Evolutionary conservation across 2,797 vertebrate genomes (phyloP).

Genomic region (Phoebastria nigripes): DNA sequence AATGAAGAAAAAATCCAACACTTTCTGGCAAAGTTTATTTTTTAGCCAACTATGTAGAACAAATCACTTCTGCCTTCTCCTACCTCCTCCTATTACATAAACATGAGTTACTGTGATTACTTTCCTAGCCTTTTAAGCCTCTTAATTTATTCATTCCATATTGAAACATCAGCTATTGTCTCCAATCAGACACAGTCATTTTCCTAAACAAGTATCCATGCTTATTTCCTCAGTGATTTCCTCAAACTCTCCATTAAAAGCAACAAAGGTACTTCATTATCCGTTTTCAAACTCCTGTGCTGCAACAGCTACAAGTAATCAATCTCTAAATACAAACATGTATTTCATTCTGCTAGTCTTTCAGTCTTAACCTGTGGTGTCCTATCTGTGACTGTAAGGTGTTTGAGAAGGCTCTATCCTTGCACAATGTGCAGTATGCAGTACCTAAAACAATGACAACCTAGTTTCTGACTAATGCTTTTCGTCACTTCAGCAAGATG

Average conservation of each 20-base stretch:
- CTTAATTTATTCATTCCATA: not conserved
- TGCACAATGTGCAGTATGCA: not conserved
- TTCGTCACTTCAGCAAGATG: not conserved
- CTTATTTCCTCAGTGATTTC: constrained; percentile 3
- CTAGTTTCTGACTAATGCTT: not conserved
- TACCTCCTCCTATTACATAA: not conserved
- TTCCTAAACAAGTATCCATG: not conserved
- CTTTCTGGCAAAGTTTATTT: not conserved
- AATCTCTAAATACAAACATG: not conserved
- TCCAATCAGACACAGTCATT: not conserved
- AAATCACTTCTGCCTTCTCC: not conserved
- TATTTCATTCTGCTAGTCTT: not conserved
- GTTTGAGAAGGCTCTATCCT: not conserved
- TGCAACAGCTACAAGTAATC: not conserved
- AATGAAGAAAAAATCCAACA: not conserved
- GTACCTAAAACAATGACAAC: not conserved
- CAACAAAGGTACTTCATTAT: not conserved
- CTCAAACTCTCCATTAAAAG: not conserved
- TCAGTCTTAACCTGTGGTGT: not conserved
- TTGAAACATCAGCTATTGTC: not conserved
- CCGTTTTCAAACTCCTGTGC: not conserved
- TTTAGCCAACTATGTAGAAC: not conserved
- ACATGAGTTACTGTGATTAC: not conserved
- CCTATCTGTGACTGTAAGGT: not conserved
- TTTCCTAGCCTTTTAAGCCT: not conserved